phyloP scores from a whole-genome alignment of 2,888 invertebrate genomes.

The Melanostoma mellinum region DNA sequence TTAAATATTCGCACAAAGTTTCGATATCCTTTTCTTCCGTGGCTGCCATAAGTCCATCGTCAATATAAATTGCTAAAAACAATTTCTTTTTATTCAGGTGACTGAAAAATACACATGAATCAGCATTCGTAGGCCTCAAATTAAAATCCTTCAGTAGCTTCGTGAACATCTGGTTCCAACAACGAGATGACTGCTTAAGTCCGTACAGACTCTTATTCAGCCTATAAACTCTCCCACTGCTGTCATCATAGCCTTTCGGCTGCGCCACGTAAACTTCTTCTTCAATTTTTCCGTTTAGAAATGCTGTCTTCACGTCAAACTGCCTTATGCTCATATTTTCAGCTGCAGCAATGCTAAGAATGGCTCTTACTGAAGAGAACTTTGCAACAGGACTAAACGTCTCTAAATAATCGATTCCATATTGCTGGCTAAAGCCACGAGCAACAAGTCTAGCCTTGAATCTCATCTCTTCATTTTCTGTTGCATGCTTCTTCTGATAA shows the following conservation, averaged over 20 bases:
- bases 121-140: conserved; percentile 72
- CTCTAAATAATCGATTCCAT: conserved; percentile 13
- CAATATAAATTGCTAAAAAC: conserved; percentile 74
- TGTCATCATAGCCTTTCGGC: conserved; percentile 41
- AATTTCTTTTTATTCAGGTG: conserved; percentile 55
- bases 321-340: no score
- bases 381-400: conserved; percentile 18
- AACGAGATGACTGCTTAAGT: conserved; percentile 70
- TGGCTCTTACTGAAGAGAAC: not conserved
- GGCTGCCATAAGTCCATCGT: conserved; percentile 74
- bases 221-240: conserved; percentile 54
- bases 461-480: not conserved
- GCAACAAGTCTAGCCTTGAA: conserved; percentile 1
- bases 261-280: conserved; percentile 56
- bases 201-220: conserved; percentile 71
- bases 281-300: not conserved
- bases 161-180: conserved; percentile 71
- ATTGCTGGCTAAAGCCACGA: not conserved
- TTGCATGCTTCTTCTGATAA: conserved; percentile 7
- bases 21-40: conserved; percentile 46
- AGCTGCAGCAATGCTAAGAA: no score
- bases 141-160: conserved; percentile 66
- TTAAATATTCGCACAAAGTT: conserved; percentile 47
- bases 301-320: no score
- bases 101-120: conserved; percentile 74